A percentile compares a stretch with the other conserved stretches of the same genome.
These are phyloP conservation scores for Parazoanthus swiftii DNA, from an alignment of 92 coral and sea anemone genomes.

Conservation along the genomic window DNA sequence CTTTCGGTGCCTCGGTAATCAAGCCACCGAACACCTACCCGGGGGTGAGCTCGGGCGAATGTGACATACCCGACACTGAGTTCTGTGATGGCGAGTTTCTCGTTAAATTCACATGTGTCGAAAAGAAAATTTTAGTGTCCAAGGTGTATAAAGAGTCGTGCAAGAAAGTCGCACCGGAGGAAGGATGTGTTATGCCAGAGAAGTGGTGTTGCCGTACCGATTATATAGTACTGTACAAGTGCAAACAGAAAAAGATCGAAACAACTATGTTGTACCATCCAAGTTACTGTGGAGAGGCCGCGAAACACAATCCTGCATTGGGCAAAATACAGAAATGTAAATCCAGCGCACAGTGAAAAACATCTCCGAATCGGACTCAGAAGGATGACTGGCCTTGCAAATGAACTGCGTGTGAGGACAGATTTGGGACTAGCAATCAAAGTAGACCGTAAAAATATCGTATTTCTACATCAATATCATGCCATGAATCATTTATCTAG, in stretches of 20 bases:
- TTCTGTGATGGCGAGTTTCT: slow-evolving; percentile 18
- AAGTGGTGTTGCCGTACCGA: background rate
- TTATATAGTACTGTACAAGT: background rate
- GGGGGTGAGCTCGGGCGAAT: background rate
- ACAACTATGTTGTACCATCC: background rate
- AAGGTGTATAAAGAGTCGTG: slow-evolving; percentile 31
- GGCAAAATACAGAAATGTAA: background rate
- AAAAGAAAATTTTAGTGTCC: slow-evolving; percentile 9
- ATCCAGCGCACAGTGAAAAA: background rate
- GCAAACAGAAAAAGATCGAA: background rate
- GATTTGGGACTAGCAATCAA: background rate
- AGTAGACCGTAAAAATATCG: background rate
- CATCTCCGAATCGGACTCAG: background rate
- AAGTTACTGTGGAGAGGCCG: background rate
- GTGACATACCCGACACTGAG: slow-evolving; percentile 25
- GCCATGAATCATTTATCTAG: background rate
- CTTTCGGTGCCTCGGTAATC: background rate
- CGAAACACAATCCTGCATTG: background rate
- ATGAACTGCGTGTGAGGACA: background rate
- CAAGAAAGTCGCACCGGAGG: background rate
- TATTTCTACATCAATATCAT: background rate
- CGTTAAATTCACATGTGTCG: slow-evolving; percentile 23
- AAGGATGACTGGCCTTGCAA: background rate
- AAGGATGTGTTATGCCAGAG: slow-evolving; percentile 23
- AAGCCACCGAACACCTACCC: background rate